Conservation (phyloP, 1,140 invertebrate species). For the Heliconius melpomene region DNA sequence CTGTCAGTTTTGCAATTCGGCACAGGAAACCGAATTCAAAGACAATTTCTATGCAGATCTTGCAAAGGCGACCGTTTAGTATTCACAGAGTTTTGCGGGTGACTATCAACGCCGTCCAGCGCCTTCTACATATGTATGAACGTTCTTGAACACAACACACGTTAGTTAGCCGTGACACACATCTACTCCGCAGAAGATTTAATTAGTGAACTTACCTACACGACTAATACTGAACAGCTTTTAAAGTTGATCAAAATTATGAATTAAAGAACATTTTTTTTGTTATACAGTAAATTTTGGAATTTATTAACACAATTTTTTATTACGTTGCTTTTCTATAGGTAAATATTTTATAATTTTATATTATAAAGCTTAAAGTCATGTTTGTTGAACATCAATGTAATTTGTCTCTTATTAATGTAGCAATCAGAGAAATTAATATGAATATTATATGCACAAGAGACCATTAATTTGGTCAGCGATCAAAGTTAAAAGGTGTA, state of each 20-base stretch:
- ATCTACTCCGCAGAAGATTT: conserved; percentile 56
- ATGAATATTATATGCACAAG: background rate
- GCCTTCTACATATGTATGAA: conserved; percentile 75
- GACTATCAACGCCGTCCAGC: conserved; percentile 64
- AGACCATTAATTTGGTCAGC: background rate
- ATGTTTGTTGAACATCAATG: background rate
- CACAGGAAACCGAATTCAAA: conserved; percentile 69
- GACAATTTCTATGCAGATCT: conserved; percentile 74
- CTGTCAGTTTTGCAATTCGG: conserved; percentile 47
- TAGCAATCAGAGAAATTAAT: background rate
- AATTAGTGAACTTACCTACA: conserved; percentile 42
- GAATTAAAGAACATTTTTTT: background rate
- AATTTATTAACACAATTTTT: too few species aligned
- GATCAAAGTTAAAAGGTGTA: background rate
- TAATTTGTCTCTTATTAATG: background rate
- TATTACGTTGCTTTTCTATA: too few species aligned
- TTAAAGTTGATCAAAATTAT: background rate
- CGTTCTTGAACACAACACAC: conserved; percentile 59
- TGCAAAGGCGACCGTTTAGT: conserved; percentile 65
- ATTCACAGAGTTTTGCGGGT: conserved; percentile 70
- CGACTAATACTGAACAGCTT: background rate
- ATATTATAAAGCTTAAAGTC: too few species aligned
- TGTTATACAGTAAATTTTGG: background rate
- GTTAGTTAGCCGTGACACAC: conserved; percentile 71
- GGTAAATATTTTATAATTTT: too few species aligned